Conservation (phyloP, 2,113 vertebrate species). For the Gallinago jamesoni region DNA sequence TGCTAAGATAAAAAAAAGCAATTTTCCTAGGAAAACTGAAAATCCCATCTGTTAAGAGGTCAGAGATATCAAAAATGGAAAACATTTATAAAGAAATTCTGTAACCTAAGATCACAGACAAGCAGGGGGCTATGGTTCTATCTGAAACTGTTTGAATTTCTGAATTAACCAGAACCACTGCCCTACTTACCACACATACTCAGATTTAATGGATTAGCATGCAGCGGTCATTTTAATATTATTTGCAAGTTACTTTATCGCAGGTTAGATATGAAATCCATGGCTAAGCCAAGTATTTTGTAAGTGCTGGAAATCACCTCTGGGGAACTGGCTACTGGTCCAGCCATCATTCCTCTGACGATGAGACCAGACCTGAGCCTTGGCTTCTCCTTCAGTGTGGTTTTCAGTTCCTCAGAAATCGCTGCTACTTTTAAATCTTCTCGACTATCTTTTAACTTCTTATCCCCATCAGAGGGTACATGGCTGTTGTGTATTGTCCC, state of each 20-base stretch:
- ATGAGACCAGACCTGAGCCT: constrained; percentile 75
- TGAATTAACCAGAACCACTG: neutral
- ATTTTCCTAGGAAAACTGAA: neutral
- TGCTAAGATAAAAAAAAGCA: neutral
- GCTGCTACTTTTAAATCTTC: constrained; percentile 34
- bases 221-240: neutral
- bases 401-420: constrained; percentile 47
- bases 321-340: constrained; percentile 73
- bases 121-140: neutral
- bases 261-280: neutral
- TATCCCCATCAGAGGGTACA: constrained; percentile 40
- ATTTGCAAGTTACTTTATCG: neutral
- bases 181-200: neutral
- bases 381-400: constrained; percentile 58
- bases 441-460: neutral
- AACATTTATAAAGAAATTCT: neutral
- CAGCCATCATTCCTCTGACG: constrained; percentile 83
- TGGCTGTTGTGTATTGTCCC: neutral
- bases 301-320: constrained; percentile 72
- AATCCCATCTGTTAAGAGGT: neutral
- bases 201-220: neutral
- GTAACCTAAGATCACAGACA: neutral
- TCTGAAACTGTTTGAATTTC: neutral
- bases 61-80: neutral
- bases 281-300: neutral